These are phyloP conservation scores for Microchirus variegatus DNA, from an alignment of 2,797 vertebrate genomes.

Conservation along the genomic window DNA sequence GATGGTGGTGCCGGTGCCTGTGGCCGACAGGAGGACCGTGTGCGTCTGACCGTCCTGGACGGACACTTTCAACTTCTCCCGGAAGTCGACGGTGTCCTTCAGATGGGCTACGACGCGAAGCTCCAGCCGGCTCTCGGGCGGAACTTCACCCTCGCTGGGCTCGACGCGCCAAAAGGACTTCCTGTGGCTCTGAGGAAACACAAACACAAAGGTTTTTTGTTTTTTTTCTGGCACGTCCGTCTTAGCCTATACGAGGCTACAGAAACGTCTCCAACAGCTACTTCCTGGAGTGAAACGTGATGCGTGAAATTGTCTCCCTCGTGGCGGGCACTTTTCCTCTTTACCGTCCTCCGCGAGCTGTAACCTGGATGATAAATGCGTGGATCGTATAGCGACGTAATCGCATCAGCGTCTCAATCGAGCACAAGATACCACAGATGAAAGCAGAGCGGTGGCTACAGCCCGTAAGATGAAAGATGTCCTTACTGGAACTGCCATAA, in stretches of 20 bases:
- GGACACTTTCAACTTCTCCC: constrained; percentile 78
- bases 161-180: constrained; percentile 79
- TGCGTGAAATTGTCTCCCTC: constrained; percentile 17
- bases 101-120: constrained; percentile 83
- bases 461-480: constrained; percentile 20
- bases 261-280: constrained; percentile 4
- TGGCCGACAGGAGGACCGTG: constrained; percentile 77
- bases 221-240: not conserved
- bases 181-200: constrained; percentile 70
- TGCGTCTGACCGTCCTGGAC: constrained; percentile 75
- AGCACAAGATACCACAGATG: constrained; percentile 17
- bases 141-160: constrained; percentile 82
- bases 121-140: constrained; percentile 67
- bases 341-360: constrained; percentile 12
- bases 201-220: constrained; percentile 9
- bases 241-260: constrained; percentile 5
- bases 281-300: constrained; percentile 28
- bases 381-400: constrained; percentile 50
- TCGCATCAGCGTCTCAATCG: constrained; percentile 39
- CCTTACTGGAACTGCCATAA: constrained; percentile 3
- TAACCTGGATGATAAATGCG: constrained; percentile 32
- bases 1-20: constrained; percentile 85
- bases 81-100: constrained; percentile 80
- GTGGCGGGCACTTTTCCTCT: constrained; percentile 15
- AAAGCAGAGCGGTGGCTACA: constrained; percentile 14